These are phyloP conservation scores for Eospalax fontanierii DNA, from an alignment of 2,797 vertebrate species.

Conservation along the genomic window DNA sequence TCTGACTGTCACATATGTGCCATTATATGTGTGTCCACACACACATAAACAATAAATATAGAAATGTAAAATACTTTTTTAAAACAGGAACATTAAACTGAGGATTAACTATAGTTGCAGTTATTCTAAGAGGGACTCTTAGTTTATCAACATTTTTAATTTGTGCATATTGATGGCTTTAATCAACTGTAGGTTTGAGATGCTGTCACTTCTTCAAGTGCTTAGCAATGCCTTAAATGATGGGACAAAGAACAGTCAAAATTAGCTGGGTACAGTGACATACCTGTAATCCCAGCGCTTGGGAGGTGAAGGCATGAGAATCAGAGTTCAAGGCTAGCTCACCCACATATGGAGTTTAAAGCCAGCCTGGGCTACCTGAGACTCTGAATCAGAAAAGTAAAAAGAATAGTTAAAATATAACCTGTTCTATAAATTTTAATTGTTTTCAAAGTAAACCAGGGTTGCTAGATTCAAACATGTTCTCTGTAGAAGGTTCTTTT, in stretches of 20 bases:
- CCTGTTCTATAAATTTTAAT: slow-evolving; percentile 43
- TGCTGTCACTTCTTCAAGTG: background rate
- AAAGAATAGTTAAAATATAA: slow-evolving; percentile 14
- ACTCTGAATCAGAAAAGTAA: background rate
- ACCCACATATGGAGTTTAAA: background rate
- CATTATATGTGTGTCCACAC: background rate
- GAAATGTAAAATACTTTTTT: background rate
- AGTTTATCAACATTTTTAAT: slow-evolving; percentile 59
- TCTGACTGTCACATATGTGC: background rate
- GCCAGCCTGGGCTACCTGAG: background rate
- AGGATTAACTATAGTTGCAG: slow-evolving; percentile 37
- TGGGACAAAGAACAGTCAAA: background rate
- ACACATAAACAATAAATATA: background rate
- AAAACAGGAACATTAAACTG: slow-evolving; percentile 37
- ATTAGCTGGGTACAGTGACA: background rate
- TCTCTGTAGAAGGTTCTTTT: background rate
- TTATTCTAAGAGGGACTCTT: slow-evolving; percentile 11
- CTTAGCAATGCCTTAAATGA: slow-evolving; percentile 47
- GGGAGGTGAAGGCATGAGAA: background rate
- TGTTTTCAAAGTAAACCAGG: slow-evolving; percentile 39
- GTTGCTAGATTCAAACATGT: slow-evolving; percentile 8
- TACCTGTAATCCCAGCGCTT: background rate
- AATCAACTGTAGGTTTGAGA: slow-evolving; percentile 1
- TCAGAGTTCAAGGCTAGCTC: background rate
- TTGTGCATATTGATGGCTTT: slow-evolving; percentile 43